Percentiles rank a stretch among this genome's conserved stretches.
Conservation (phyloP, 2,113 vertebrate genomes). For the Chiloscyllium plagiosum region DNA sequence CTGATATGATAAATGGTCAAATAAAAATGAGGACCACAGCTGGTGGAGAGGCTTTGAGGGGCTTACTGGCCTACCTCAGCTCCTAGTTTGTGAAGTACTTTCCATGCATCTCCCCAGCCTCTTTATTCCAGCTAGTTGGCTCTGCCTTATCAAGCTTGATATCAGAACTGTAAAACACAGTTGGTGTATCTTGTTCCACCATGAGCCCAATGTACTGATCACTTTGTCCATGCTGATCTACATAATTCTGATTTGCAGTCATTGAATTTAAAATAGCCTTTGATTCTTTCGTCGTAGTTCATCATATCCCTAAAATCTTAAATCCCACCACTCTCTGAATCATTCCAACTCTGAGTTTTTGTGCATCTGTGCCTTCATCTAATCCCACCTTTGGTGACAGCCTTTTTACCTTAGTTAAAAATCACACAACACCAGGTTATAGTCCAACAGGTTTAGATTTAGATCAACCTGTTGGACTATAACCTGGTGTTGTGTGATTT, state of each 20-base stretch:
- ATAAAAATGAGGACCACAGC: background rate
- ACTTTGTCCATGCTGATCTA: background rate
- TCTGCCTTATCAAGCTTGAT: background rate
- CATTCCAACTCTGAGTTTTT: background rate
- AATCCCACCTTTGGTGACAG: background rate
- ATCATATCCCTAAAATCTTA: background rate
- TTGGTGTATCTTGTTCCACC: background rate
- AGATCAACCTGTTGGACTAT: too few species aligned
- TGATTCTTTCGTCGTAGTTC: background rate
- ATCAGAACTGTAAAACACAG: background rate
- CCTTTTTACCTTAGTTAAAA: background rate
- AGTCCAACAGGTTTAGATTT: too few species aligned
- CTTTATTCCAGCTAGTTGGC: background rate
- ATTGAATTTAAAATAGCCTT: constrained; percentile 10
- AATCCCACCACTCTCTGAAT: background rate
- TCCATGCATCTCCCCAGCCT: background rate
- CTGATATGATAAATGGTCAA: background rate
- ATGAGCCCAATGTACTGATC: too few species aligned
- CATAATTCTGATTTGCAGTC: background rate
- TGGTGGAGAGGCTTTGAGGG: too few species aligned
- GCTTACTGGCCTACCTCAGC: too few species aligned
- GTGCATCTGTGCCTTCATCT: background rate
- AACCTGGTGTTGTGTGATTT: too few species aligned
- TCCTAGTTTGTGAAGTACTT: too few species aligned
- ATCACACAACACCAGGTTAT: too few species aligned